Base-by-base conservation (phyloP, 2,113 vertebrate genomes). In the Eptesicus fuscus region DNA sequence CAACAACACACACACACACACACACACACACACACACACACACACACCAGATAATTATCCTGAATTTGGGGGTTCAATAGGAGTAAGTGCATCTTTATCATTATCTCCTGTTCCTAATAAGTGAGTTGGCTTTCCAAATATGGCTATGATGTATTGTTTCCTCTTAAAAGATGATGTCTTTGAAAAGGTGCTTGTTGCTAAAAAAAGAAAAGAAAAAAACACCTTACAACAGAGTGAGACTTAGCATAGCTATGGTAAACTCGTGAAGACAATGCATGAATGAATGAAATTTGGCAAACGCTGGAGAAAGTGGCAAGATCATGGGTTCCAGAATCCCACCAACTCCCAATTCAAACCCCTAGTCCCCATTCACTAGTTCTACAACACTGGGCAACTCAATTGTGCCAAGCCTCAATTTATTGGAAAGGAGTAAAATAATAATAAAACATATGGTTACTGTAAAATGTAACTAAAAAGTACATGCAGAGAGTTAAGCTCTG, bases 101-200 rank as follows among this genome's bases (percentile, higher is more conserved):
- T 35, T 49, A 70, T 8, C 59, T 88, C 49, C 76, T 70, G 51
- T 78, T 90, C 53, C 88, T 88, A 82, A 94, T 28, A 71, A 51
- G 23, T 77, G 37, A 94, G 11, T 37, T 90, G 14, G 67, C 25
- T 87, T 92, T 95, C 93, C 73, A 92, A 83, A 82, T 44, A 83
- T 11, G 28, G 49, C 22, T 83, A 32, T 53, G 47, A 86, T 49
- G 77, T 14, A 89, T 2, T 56, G 16, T 42, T 93, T 85, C 88
- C 65, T 95, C 78, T 78, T 30, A 84, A 94, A 91, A 91, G 9
- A 49, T 76, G 44, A 76, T 77, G 30, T 77, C 44, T 51, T 77
- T 59, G 17, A 35, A 35, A 12, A 76, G 20, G 61, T 47, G 12
- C 73, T 32, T 53, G 25, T 18, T 82, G 17, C 83, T 84, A 77